Percentiles rank a stretch among this genome's conserved stretches.
These are phyloP conservation scores for Aporophyla lueneburgensis DNA, from an alignment of 2,888 invertebrate genomes.

Conservation along the genomic window DNA sequence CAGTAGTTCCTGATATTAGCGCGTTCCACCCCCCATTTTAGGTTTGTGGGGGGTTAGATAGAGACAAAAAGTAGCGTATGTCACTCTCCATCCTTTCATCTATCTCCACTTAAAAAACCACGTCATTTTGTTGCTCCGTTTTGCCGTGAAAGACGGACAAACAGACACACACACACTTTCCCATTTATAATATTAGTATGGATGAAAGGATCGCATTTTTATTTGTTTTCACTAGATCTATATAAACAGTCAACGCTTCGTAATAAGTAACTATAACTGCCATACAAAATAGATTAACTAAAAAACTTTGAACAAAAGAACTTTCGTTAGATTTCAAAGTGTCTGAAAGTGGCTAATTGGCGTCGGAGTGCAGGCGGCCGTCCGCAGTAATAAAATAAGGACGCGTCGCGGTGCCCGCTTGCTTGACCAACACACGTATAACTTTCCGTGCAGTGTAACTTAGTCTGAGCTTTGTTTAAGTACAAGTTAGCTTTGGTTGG, in stretches of 20 bases:
- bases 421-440: constrained; percentile 24
- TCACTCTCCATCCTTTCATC: too few relatives aligned
- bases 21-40: too few relatives aligned
- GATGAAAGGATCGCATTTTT: neutral
- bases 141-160: too few relatives aligned
- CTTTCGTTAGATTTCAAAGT: constrained; percentile 26
- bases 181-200: too few relatives aligned
- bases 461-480: constrained; percentile 27
- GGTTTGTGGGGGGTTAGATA: too few relatives aligned
- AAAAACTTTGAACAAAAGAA: neutral
- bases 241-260: neutral
- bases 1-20: too few relatives aligned
- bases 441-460: constrained; percentile 18
- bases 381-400: constrained; percentile 51
- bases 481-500: constrained; percentile 38
- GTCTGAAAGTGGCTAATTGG: constrained; percentile 44
- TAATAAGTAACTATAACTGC: neutral
- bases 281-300: neutral
- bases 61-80: too few relatives aligned
- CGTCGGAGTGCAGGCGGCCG: constrained; percentile 41
- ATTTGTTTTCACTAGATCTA: neutral
- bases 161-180: too few relatives aligned
- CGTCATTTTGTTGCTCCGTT: too few relatives aligned
- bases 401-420: constrained; percentile 20
- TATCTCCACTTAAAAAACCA: too few relatives aligned